These are phyloP conservation scores for Anagyrus pseudococci DNA, from an alignment of 2,888 invertebrate genomes.

Conservation along the genomic window DNA sequence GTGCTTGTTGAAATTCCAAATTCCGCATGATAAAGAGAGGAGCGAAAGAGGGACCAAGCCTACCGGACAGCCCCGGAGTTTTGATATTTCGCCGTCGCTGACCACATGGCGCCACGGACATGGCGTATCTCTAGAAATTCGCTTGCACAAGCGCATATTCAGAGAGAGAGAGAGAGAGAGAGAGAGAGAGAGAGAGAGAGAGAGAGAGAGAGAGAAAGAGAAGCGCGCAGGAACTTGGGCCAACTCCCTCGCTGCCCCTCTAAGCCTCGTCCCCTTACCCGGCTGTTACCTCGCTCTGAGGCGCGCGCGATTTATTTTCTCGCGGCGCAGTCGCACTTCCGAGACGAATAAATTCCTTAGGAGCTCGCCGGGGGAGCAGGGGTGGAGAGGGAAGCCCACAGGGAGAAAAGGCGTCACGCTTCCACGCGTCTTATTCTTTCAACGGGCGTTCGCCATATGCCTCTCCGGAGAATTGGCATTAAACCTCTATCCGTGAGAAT, in stretches of 20 bases:
- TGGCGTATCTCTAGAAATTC: no score
- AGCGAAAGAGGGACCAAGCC: no score
- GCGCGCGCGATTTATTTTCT: constrained; percentile 31
- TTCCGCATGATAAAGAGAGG: constrained; percentile 11
- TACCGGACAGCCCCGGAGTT: not conserved
- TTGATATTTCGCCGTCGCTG: constrained; percentile 27
- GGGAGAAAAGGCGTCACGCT: constrained; percentile 38
- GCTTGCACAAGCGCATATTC: no score
- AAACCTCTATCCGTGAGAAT: constrained; percentile 34
- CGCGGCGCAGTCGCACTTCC: constrained; percentile 34
- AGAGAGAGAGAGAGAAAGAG: not conserved
- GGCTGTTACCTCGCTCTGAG: not conserved
- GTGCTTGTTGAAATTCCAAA: constrained; percentile 11
- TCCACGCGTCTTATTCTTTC: constrained; percentile 39
- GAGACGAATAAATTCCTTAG: constrained; percentile 39
- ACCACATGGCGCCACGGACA: constrained; percentile 23
- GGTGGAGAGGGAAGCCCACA: constrained; percentile 10
- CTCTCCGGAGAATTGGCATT: constrained; percentile 38
- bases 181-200: not conserved
- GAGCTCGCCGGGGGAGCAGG: not conserved
- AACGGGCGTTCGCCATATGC: constrained; percentile 40
- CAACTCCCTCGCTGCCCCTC: not conserved
- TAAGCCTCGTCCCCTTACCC: not conserved
- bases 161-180: not conserved
- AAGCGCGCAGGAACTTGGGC: not conserved